Base-by-base conservation (phyloP, 1,140 invertebrate genomes). In the Pollicipes pollicipes region DNA sequence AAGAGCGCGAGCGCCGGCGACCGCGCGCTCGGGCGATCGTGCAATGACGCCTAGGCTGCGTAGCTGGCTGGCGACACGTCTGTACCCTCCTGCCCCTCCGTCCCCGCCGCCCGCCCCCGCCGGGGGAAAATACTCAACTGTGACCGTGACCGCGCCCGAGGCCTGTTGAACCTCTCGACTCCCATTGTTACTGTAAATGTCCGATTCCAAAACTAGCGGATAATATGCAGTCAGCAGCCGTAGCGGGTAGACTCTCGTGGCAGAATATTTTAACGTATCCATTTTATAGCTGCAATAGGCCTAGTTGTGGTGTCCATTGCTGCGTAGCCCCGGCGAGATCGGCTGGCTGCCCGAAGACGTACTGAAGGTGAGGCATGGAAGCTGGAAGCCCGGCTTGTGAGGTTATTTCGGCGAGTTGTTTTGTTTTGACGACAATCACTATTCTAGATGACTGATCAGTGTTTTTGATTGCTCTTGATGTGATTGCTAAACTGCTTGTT, bases 201-300 rank as follows among this genome's bases (percentile, higher is more conserved):
- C 10, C n/a, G 45, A 58, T 58, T 58, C 45, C 45, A 58, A 58
- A 58, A 58, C 45, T 58, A 58, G 45, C 45, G 45, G 21, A 58
- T 58, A 58, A 58, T 21, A 21, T 21, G 45, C 45, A 21, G 13
- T n/a, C n/a, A n/a, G 45, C 45, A 24, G 45, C 45, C 6, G 45
- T 24, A 58, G 45, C 10, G 45, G 21, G 45, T 58, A 58, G 45
- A 21, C 45, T 58, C 45, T 58, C 45, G 45, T 58, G 45, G 45
- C 45, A 58, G 45, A 58, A 58, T 58, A 58, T 58, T 58, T 58
- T 58, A 58, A 58, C 45, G 45, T 58, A 58, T 58, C 45, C 45
- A 21, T 58, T 58, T 58, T 58, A 58, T 58, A 58, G 45, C 45
- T 58, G 45, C 45, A 58, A 58, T 58, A 58, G 45, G 45, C 45